Evolutionary conservation across 2,888 invertebrate species (phyloP), one percentile per base, ranked within the genome.

Genomic region (Andrena marginata): DNA sequence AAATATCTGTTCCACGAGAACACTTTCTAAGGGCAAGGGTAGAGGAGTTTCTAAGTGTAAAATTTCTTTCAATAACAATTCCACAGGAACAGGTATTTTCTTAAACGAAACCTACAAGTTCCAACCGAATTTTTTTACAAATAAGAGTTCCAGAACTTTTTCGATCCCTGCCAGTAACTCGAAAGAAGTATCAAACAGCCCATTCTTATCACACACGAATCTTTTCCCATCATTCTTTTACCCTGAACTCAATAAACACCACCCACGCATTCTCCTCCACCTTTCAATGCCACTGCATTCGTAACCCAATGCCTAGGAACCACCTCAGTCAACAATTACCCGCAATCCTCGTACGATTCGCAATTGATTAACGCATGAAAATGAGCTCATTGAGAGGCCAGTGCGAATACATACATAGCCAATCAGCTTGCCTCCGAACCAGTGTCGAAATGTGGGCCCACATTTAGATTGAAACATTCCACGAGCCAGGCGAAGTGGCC

Each of bases 401-500:
- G 20, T 10, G 56, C 23, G 23, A 10, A 20, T 13, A 23, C 26
- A 56, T 13, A 10, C 56, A 10, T 26, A 23, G 23, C 26, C 56
- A 26, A 56, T 56, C 20, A 26, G 10, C 23, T 26, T 56, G 56
- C 26, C 56, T 26, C 10, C 20, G 56, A 56, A 23, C 13, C 54
- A 23, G 23, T 23, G 10, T 20, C 7, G 5, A 20, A 42, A 23
- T 29, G 10, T 4, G 13, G 51, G 6, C 56, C 10, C 35, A 6
- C 23, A 13, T 54, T 31, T 33, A 56, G 56, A 64, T 48, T 20
- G 35, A 23, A 1, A 31, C n/a, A 33, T 68, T 56, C 42, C 59
- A 71, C 31, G 10, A 64, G 26, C 20, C 2, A 8, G 8, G 8
- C 5, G n/a, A 82, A 80, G 81, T 80, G 54, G 80, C 72, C 29